Evolutionary conservation across 2,113 vertebrate species (phyloP).

Genomic region (Campylorhamphus procurvoides): DNA sequence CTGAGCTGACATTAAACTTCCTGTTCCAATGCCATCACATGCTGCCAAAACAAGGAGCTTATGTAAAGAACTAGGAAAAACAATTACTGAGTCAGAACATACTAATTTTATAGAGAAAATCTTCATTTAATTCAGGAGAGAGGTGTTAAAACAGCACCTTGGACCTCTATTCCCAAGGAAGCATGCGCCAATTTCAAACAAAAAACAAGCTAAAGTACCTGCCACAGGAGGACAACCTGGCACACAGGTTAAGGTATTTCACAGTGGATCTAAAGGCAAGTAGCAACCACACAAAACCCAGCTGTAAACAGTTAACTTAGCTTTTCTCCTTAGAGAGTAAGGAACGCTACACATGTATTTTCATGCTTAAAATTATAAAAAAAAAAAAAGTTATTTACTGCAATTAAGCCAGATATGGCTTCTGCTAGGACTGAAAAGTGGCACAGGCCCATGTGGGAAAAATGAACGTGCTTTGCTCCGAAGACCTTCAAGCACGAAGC

Average conservation of each 20-base stretch:
- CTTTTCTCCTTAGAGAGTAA: background rate
- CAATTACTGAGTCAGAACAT: background rate
- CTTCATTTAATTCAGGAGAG: background rate
- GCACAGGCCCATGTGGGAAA: background rate
- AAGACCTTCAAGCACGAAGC: background rate
- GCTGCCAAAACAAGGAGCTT: conserved; percentile 76
- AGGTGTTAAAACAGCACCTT: background rate
- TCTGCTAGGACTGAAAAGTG: background rate
- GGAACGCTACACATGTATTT: background rate
- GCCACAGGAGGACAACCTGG: background rate
- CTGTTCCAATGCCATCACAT: conserved; percentile 96
- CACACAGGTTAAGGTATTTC: background rate
- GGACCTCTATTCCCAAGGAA: background rate
- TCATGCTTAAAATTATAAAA: background rate
- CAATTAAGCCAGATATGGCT: background rate
- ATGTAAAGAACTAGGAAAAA: background rate
- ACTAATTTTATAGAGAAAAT: background rate
- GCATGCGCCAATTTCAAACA: background rate
- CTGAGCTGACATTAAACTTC: conserved; percentile 89
- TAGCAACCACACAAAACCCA: background rate
- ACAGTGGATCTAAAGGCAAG: background rate
- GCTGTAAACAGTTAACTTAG: background rate
- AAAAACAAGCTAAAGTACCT: background rate
- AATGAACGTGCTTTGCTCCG: background rate
- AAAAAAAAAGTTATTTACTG: background rate